These are phyloP conservation scores for Galerucella pusilla DNA, from an alignment of 2,888 invertebrate species.

Conservation along the genomic window DNA sequence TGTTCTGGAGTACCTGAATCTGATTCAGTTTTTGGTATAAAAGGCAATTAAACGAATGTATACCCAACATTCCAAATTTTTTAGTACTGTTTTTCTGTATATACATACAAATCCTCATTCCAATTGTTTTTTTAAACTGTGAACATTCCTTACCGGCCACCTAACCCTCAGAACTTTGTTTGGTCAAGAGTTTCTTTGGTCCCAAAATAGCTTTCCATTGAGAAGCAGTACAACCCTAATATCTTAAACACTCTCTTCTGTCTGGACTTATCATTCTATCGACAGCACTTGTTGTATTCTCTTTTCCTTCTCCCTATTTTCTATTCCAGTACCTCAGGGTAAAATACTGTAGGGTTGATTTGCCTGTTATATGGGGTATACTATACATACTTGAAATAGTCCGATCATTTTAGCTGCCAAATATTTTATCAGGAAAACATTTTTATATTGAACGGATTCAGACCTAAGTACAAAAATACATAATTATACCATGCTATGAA, in stretches of 20 bases:
- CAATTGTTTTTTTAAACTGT: not conserved
- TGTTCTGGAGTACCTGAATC: no score
- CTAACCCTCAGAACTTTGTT: conserved; percentile 28
- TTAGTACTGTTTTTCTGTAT: no score
- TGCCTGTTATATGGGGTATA: not conserved
- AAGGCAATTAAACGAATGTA: no score
- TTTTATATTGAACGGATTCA: no score
- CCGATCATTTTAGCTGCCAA: no score
- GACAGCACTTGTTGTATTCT: conserved; percentile 31
- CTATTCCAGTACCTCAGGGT: conserved; percentile 17
- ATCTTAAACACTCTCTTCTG: conserved; percentile 32
- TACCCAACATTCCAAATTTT: no score
- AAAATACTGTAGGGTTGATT: conserved; percentile 11
- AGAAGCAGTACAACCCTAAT: conserved; percentile 31
- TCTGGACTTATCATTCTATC: conserved; percentile 27
- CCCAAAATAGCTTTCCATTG: conserved; percentile 27
- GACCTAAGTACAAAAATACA: no score
- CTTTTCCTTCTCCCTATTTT: conserved; percentile 15
- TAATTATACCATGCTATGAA: no score
- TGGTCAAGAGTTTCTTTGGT: conserved; percentile 19
- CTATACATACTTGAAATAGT: not conserved
- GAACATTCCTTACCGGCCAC: not conserved
- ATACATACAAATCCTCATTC: no score
- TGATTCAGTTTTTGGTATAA: no score
- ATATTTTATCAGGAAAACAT: no score